Evolutionary conservation across 1,140 invertebrate genomes (phyloP).

Genomic region (Acromyrmex charruanus): DNA sequence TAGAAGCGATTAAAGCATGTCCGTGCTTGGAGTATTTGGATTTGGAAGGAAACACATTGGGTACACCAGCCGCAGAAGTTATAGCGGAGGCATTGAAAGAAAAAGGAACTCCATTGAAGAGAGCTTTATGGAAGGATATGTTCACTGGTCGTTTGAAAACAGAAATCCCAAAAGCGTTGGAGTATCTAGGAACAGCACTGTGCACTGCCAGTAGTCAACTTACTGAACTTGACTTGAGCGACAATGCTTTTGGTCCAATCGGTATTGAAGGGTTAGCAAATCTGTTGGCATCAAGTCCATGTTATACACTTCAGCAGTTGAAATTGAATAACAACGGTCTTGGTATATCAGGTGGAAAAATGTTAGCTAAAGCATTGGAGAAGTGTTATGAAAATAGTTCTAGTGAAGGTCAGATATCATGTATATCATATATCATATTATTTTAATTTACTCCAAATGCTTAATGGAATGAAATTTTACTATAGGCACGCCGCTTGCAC

Average conservation of each 20-base stretch:
- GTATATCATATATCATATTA: conserved; percentile 1
- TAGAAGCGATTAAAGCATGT: conserved; percentile 89
- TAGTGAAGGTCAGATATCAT: conserved; percentile 77
- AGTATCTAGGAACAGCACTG: conserved; percentile 93
- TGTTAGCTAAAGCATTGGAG: conserved; percentile 93
- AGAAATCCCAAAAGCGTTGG: conserved; percentile 97
- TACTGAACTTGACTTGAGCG: conserved; percentile 96
- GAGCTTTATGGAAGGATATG: conserved; percentile 97
- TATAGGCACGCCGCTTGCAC: conserved; percentile 87
- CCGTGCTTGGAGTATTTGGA: conserved; percentile 90
- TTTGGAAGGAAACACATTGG: conserved; percentile 97
- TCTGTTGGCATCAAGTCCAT: conserved; percentile 93
- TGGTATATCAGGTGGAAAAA: conserved; percentile 95
- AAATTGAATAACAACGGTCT: conserved; percentile 98
- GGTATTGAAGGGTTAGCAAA: conserved; percentile 96
- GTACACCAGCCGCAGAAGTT: conserved; percentile 94
- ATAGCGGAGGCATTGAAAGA: conserved; percentile 93
- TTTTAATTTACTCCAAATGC: background rate
- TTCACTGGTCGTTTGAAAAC: conserved; percentile 97
- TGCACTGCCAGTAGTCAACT: conserved; percentile 93
- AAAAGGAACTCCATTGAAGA: conserved; percentile 92
- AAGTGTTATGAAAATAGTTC: conserved; percentile 91
- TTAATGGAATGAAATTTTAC: conserved; percentile 14
- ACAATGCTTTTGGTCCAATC: conserved; percentile 99
- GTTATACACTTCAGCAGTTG: conserved; percentile 94